phyloP scores from a whole-genome alignment of 2,113 vertebrate species.

The Cottus gobio region DNA sequence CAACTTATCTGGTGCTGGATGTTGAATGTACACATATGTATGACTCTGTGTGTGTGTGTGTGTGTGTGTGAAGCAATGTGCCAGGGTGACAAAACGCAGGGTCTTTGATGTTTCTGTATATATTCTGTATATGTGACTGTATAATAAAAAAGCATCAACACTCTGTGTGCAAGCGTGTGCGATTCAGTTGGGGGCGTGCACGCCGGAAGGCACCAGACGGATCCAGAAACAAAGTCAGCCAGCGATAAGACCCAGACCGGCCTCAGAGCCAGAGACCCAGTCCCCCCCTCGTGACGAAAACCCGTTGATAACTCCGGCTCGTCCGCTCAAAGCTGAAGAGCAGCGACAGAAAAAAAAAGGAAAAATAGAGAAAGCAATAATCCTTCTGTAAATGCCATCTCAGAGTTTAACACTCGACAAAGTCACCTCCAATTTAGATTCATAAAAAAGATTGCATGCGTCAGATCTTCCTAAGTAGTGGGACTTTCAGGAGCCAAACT shows the following conservation, averaged over 20 bases:
- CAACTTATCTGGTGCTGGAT: constrained; percentile 4
- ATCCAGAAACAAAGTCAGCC: constrained; percentile 55
- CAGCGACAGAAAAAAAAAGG: constrained; percentile 12
- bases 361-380: constrained; percentile 37
- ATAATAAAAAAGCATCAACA: constrained; percentile 4
- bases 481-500: constrained; percentile 59
- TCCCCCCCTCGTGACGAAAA: constrained; percentile 36
- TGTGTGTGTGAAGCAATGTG: not conserved
- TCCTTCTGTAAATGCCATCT: constrained; percentile 62
- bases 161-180: too few relatives aligned
- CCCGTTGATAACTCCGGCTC: constrained; percentile 33
- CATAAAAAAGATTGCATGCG: constrained; percentile 68
- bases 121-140: constrained; percentile 3
- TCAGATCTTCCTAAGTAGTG: constrained; percentile 68
- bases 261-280: constrained; percentile 23
- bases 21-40: constrained; percentile 9
- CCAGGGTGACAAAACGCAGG: not conserved
- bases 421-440: constrained; percentile 77
- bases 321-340: constrained; percentile 26
- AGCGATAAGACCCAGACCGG: constrained; percentile 35
- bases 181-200: too few relatives aligned
- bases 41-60: not conserved
- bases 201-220: constrained; percentile 19
- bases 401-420: constrained; percentile 65
- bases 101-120: constrained; percentile 31